Evolutionary conservation across 2,888 invertebrate species (phyloP).

Genomic region (Leptopterna dolabrata): DNA sequence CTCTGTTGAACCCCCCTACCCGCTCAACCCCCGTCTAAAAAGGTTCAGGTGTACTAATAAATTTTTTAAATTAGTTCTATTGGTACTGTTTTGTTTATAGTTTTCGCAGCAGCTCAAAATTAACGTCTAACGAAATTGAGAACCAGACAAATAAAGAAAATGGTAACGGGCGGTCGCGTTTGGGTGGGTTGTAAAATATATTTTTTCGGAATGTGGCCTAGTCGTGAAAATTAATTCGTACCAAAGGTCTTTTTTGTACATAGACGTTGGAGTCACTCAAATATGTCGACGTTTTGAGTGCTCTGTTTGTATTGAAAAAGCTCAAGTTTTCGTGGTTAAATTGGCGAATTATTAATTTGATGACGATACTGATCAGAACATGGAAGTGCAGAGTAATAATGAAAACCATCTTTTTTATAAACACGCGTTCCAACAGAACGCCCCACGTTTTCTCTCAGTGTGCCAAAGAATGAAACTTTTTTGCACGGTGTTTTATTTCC

Average conservation of each 20-base stretch:
- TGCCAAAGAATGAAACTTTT: slow-evolving; percentile 14
- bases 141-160: background rate
- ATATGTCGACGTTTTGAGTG: background rate
- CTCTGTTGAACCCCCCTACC: slow-evolving; percentile 37
- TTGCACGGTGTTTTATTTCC: background rate
- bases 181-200: background rate
- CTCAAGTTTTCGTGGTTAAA: slow-evolving; percentile 30
- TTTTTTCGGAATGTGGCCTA: slow-evolving; percentile 57
- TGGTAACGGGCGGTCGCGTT: background rate
- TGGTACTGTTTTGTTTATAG: slow-evolving; percentile 7
- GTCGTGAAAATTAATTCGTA: slow-evolving; percentile 62
- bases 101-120: background rate
- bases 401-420: background rate
- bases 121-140: background rate
- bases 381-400: background rate
- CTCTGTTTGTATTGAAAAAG: background rate
- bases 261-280: background rate
- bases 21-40: slow-evolving; percentile 58
- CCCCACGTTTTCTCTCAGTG: background rate
- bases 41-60: background rate
- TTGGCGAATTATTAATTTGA: slow-evolving; percentile 1
- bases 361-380: background rate
- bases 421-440: background rate
- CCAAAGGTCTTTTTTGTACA: slow-evolving; percentile 59
- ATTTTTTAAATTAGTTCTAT: background rate